Percentiles rank a stretch among this genome's conserved stretches.
Evolutionary conservation across 2,888 invertebrate species (phyloP).

Genomic region (Leptothorax acervorum): DNA sequence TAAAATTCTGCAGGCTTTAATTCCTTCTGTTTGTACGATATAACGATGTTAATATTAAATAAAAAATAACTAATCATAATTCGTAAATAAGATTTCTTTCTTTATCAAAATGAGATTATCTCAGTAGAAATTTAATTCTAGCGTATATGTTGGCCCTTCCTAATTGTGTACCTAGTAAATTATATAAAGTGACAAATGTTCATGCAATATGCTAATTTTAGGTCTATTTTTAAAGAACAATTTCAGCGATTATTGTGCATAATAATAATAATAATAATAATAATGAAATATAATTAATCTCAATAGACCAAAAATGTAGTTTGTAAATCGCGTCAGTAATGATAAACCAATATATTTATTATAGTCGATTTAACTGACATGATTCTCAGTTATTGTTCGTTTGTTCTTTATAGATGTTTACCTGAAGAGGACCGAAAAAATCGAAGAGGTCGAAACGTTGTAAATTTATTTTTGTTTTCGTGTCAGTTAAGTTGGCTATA

Average conservation of each 20-base stretch:
- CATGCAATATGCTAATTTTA: background rate
- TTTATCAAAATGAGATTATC: background rate
- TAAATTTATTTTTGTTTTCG: too few species aligned
- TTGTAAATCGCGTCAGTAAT: too few species aligned
- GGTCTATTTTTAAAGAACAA: background rate
- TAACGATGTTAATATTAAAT: background rate
- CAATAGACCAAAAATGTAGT: too few species aligned
- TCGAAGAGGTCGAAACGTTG: too few species aligned
- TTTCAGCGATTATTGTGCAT: background rate
- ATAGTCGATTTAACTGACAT: too few species aligned
- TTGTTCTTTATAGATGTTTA: too few species aligned
- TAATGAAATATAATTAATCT: slow-evolving; percentile 26
- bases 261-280: background rate
- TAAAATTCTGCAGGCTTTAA: background rate
- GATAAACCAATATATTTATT: too few species aligned
- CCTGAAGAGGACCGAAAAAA: too few species aligned
- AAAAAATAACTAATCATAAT: background rate
- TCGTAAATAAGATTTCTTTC: background rate
- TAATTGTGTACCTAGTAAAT: background rate
- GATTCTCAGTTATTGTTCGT: too few species aligned
- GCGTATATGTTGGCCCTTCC: background rate
- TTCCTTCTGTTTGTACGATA: background rate
- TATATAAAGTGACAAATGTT: background rate
- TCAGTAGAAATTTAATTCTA: background rate
- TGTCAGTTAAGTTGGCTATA: too few species aligned